Evolutionary conservation across 2,888 invertebrate genomes (phyloP), one percentile per base, ranked within the genome.

Genomic region (Megamerina dolium): DNA sequence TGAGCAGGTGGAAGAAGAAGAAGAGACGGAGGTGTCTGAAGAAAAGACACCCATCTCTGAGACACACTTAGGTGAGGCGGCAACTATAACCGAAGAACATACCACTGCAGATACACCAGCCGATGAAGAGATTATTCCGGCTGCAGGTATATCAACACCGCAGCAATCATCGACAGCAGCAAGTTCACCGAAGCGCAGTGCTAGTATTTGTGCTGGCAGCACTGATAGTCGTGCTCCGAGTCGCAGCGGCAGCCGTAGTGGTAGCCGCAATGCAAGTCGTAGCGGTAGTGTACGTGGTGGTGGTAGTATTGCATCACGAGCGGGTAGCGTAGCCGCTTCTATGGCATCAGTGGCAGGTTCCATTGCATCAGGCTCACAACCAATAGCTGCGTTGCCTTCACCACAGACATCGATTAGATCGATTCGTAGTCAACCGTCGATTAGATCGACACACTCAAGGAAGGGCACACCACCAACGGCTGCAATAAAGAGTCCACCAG

Each of bases 371-470:
- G 48, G 48, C 2, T 40, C 49, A 6, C 48, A 46, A 23, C 48
- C 19, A 8, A 35, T 12, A 3, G 50, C 46, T 10, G 42, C 33
- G 19, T 45, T 53, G 29, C 53, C 58, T 1, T 66, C 64, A 2
- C 64, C 64, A 0, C 64, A 62, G 19, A 49, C 58, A 3, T 66
- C 66, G 3, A 48, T 66, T 10, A 55, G 55, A 43, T 58, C 62
- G 5, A 50, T 54, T 2, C 52, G 60, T 8, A 65, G 64, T 45
- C 64, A 62, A 4, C 62, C 55, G 2, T 64, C 65, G 5, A 43
- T 61, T 21, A 52, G 48, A 27, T 46, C 50, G 35, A 42, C 47
- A 12, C 33, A 37, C 8, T 50, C 51, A 9, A 49, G 48, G 19
- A 48, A 51, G 16, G 50, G 49, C 36, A 48, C 49, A 33, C 41